Evolutionary conservation across 2,797 vertebrate genomes (phyloP), one percentile per base, ranked within the genome.

Genomic region (Acanthurus lineatus): DNA sequence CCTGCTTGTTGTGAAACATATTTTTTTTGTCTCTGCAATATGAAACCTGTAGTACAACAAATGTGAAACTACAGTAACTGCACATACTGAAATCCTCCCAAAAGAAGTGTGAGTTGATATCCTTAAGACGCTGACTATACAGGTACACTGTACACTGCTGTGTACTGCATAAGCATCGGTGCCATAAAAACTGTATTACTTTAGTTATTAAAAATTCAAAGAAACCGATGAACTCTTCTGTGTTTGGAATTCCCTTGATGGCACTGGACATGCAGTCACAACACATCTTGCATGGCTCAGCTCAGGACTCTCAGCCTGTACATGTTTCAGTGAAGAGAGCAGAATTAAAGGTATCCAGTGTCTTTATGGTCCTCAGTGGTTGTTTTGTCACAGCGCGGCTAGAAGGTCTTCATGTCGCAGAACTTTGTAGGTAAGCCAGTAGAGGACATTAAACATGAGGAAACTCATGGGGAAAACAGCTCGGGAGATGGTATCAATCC

Each of bases 361-460:
- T 73, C 71, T 73, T 73, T 73, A 53, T 59, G 52, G 38, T 77
- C 82, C 69, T 57, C 72, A 12, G 64, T 47, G 3, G 16, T 45
- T 63, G 45, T 32, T 22, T 82, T 20, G 60, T 94, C 90, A 97
- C 87, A 96, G 90, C 69, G 84, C 60, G 1, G 88, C 69, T 42
- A 95, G 96, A 47, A 96, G 86, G 38, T 97, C 97, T 87, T 98
- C 96, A 0, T 96, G 95, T 61, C 91, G 90, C 67, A 99, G 90
- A 67, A 99, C 97, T 94, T 98, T 98, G 93, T 97, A 98, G 51
- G 97, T 91, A 0, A 98, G 92, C 97, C 97, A 99, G 87, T 99
- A 99, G 90, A 99, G 96, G 78, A 98, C 92, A 2, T 99, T 99
- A 85, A 99, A 99, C 86, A 98, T 88, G 58, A 99, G 96, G 92